A percentile compares a stretch with the other conserved stretches of the same genome.
phyloP scores from a whole-genome alignment of 2,888 invertebrate species.

The Melitaea athalia region DNA sequence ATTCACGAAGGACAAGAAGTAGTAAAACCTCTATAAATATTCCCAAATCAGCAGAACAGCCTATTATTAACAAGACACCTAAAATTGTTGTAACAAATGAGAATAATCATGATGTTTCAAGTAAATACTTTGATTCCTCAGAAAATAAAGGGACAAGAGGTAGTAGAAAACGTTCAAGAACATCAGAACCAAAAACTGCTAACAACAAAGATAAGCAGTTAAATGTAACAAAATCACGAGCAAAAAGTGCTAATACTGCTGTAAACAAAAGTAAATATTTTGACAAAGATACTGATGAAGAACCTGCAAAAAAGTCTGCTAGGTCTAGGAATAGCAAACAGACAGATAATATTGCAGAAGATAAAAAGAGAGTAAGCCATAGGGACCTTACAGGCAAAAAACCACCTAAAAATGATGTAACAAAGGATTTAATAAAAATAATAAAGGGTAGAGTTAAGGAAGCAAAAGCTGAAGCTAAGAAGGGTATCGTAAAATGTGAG shows the following conservation, averaged over 20 bases:
- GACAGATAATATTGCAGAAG: slow-evolving; percentile 48
- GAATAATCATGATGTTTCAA: slow-evolving; percentile 50
- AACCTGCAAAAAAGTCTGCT: slow-evolving; percentile 37
- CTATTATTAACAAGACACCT: slow-evolving; percentile 43
- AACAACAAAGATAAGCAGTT: slow-evolving; percentile 21
- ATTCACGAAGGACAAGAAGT: slow-evolving; percentile 17
- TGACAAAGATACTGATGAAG: slow-evolving; percentile 37
- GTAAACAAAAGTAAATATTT: slow-evolving; percentile 72
- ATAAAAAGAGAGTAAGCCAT: slow-evolving; percentile 66
- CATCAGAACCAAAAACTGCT: slow-evolving; percentile 34
- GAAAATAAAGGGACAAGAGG: slow-evolving; percentile 31
- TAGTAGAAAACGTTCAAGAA: slow-evolving; percentile 46
- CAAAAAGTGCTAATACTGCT: slow-evolving; percentile 60
- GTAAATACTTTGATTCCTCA: slow-evolving; percentile 56
- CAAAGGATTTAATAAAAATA: slow-evolving; percentile 75
- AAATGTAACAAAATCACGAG: slow-evolving; percentile 49
- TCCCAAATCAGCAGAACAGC: slow-evolving; percentile 18
- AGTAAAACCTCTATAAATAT: slow-evolving; percentile 24
- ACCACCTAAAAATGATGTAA: slow-evolving; percentile 67
- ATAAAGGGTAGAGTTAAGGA: slow-evolving; percentile 76
- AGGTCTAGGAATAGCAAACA: slow-evolving; percentile 45
- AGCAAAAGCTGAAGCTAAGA: slow-evolving; percentile 65
- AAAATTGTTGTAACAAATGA: slow-evolving; percentile 55
- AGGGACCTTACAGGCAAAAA: slow-evolving; percentile 60
- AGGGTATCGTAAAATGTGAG: slow-evolving; percentile 62